phyloP scores from a whole-genome alignment of 2,113 vertebrate species.

The Bos taurus region DNA sequence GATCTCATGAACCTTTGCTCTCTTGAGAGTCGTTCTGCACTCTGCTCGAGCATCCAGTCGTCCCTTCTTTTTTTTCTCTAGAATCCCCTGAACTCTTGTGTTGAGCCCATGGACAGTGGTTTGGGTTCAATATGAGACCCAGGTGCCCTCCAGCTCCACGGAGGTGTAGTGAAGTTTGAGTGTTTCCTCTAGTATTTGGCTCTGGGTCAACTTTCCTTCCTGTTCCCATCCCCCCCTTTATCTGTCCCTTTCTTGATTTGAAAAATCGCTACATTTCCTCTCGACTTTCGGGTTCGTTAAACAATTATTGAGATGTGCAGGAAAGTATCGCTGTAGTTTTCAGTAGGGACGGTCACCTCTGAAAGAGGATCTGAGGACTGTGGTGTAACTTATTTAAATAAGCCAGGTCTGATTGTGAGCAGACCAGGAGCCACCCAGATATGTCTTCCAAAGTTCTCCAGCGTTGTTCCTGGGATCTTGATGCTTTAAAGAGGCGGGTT shows the following conservation, averaged over 20 bases:
- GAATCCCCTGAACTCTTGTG: neutral
- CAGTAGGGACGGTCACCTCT: neutral
- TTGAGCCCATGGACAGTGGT: neutral
- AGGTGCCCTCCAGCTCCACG: neutral
- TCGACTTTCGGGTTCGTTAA: neutral
- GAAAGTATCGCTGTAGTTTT: neutral
- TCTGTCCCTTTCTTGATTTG: neutral
- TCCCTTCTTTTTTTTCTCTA: neutral
- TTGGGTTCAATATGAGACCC: neutral
- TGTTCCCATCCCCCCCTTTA: neutral
- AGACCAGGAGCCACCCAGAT: neutral
- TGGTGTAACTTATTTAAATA: neutral
- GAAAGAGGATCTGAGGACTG: neutral
- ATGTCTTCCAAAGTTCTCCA: neutral
- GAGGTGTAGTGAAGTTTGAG: neutral
- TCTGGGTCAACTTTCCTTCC: neutral
- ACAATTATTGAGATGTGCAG: neutral
- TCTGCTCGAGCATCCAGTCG: neutral
- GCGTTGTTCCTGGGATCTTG: neutral
- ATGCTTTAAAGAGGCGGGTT: neutral
- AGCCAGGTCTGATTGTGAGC: neutral
- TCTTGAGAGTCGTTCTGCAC: neutral
- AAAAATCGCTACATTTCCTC: constrained; percentile 18
- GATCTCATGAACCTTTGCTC: neutral
- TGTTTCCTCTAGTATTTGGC: constrained; percentile 28